These are phyloP conservation scores for Strix occidentalis DNA, from an alignment of 2,797 vertebrate genomes.

Conservation along the genomic window DNA sequence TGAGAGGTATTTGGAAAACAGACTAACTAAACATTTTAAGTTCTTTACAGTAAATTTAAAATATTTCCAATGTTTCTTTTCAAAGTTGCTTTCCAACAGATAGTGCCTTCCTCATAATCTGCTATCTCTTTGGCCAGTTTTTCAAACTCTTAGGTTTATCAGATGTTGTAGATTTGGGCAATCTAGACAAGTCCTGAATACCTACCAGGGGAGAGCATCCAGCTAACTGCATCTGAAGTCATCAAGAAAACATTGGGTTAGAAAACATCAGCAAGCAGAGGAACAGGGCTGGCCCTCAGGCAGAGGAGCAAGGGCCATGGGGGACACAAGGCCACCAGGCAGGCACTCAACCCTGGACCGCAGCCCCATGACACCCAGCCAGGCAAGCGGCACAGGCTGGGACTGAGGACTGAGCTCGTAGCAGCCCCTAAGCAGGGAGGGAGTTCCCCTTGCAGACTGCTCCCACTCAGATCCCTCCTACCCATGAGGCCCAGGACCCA, in stretches of 20 bases:
- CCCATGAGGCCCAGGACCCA: not conserved
- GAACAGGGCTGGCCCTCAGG: rapidly evolving
- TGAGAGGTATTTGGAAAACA: not conserved
- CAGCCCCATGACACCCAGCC: not conserved
- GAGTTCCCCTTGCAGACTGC: rapidly evolving
- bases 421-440: rapidly evolving
- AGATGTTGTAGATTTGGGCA: not conserved
- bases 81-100: not conserved
- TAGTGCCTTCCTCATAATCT: not conserved
- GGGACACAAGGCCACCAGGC: rapidly evolving
- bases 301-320: not conserved
- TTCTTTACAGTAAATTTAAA: not conserved
- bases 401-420: rapidly evolving
- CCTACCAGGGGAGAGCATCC: not conserved
- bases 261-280: not conserved
- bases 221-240: not conserved
- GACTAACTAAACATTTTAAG: not conserved
- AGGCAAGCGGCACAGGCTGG: rapidly evolving
- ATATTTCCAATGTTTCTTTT: not conserved
- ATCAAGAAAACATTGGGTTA: not conserved
- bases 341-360: not conserved
- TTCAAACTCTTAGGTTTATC: not conserved
- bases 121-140: not conserved
- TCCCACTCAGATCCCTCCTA: not conserved
- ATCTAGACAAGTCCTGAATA: not conserved